Conservation (phyloP, 2,888 invertebrate species). For the Trachelus troglodyta region DNA sequence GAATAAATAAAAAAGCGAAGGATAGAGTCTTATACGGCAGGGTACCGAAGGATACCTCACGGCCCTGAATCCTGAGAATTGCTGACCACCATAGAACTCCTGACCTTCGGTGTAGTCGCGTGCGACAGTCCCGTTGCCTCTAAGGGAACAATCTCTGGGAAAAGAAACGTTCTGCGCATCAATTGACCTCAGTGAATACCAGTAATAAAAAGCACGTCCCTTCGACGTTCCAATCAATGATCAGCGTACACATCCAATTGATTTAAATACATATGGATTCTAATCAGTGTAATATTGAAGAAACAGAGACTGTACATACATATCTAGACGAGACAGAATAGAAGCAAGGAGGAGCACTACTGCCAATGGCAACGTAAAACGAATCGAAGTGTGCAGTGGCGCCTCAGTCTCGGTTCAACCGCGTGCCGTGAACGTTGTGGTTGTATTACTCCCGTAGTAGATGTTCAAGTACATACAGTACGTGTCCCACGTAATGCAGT, state of each 20-base stretch:
- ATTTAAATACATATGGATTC: background rate
- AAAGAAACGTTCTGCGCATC: background rate
- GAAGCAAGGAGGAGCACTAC: background rate
- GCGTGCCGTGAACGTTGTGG: slow-evolving; percentile 37
- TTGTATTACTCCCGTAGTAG: background rate
- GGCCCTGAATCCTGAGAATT: background rate
- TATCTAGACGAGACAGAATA: background rate
- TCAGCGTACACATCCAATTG: background rate
- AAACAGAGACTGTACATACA: background rate
- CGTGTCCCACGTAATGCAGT: background rate
- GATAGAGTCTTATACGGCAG: background rate
- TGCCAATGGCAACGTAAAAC: background rate
- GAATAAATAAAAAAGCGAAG: background rate
- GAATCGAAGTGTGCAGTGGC: slow-evolving; percentile 39
- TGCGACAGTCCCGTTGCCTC: background rate
- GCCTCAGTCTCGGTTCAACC: slow-evolving; percentile 60
- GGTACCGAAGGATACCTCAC: background rate
- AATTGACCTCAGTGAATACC: background rate
- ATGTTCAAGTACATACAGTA: background rate
- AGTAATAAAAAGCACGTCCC: background rate
- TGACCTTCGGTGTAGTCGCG: background rate
- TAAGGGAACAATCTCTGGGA: background rate
- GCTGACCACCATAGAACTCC: background rate
- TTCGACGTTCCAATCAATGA: background rate
- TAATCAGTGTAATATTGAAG: background rate